Base-by-base conservation (phyloP, 2,797 vertebrate genomes). In the Triplophysa bombifrons region DNA sequence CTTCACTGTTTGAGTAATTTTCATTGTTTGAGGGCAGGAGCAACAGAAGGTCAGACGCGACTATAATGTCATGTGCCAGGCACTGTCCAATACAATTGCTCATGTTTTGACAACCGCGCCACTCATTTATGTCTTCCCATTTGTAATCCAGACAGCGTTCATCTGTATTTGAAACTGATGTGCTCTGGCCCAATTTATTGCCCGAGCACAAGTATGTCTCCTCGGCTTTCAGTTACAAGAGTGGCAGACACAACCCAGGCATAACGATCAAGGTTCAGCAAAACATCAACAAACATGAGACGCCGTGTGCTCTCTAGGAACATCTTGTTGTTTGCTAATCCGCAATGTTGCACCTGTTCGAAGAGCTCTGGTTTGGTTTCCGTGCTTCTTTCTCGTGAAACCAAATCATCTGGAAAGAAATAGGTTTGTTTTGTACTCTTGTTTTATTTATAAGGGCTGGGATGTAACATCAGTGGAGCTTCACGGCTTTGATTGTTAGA, bases 331-430 rank as follows among this genome's bases (percentile, higher is more conserved):
- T 76, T 85, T 80, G 76, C 78, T 80, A 80, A 82, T 71, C 74
- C 46, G 17, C 65, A 60, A 48, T 16, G 50, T 69, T n/a, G 66
- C 79, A 77, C 70, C 75, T 76, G 65, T 44, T 53, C n/a, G 14
- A 44, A 58, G 41, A 55, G 46, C 64, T 22, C 41, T 20, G 78
- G 30, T 76, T 82, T 71, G 30, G 63, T 72, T 80, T 69, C 73
- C 13, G 30, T 61, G 74, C 27, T 63, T 38, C 64, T 72, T 78
- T 48, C 34, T 12, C n/a, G 38, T 25, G 71, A 83, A 83, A 74
- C 81, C 73, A 70, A 76, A 73, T 86, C 6, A 77, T 76, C 78
- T 77, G 72, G 41, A 83, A 82, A 82, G 63, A 38, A 82, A 56
- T 65, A 38, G 68, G 66, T 83, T 82, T 83, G 66, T 85, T 82